A percentile compares a stretch with the other conserved stretches of the same genome.
These are phyloP conservation scores for Polymixis lichenea DNA, from an alignment of 2,888 invertebrate species.

Conservation along the genomic window DNA sequence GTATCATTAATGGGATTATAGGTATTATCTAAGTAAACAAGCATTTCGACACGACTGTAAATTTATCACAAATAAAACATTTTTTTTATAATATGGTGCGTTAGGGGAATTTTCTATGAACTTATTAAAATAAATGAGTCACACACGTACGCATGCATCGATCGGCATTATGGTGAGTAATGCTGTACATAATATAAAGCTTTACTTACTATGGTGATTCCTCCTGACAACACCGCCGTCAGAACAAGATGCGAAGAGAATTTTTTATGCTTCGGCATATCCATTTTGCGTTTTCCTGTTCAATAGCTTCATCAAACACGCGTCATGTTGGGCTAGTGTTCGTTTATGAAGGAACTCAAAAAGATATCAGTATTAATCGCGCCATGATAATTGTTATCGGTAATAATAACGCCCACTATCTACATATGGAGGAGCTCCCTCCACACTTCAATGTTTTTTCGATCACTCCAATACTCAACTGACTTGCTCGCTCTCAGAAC, in stretches of 20 bases:
- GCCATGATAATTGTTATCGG: slow-evolving; percentile 86
- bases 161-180: slow-evolving; percentile 27
- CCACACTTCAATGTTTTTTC: slow-evolving; percentile 54
- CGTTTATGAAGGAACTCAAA: slow-evolving; percentile 76
- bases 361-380: slow-evolving; percentile 80
- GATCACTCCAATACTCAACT: slow-evolving; percentile 24
- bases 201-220: slow-evolving; percentile 79
- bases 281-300: slow-evolving; percentile 66
- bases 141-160: slow-evolving; percentile 33
- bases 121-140: slow-evolving; percentile 33
- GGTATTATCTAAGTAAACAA: not conserved
- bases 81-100: slow-evolving; percentile 4
- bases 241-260: slow-evolving; percentile 71
- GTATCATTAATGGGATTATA: not conserved
- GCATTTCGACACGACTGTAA: slow-evolving; percentile 1
- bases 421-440: slow-evolving; percentile 56
- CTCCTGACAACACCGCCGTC: slow-evolving; percentile 72
- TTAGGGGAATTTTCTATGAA: slow-evolving; percentile 7
- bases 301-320: slow-evolving; percentile 63
- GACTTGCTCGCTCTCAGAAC: not conserved
- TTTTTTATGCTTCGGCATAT: slow-evolving; percentile 58
- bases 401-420: slow-evolving; percentile 78
- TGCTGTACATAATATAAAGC: not conserved
- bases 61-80: slow-evolving; percentile 7
- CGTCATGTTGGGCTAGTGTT: slow-evolving; percentile 74